phyloP scores from a whole-genome alignment of 2,888 invertebrate species.

The Hetaerina titia region DNA sequence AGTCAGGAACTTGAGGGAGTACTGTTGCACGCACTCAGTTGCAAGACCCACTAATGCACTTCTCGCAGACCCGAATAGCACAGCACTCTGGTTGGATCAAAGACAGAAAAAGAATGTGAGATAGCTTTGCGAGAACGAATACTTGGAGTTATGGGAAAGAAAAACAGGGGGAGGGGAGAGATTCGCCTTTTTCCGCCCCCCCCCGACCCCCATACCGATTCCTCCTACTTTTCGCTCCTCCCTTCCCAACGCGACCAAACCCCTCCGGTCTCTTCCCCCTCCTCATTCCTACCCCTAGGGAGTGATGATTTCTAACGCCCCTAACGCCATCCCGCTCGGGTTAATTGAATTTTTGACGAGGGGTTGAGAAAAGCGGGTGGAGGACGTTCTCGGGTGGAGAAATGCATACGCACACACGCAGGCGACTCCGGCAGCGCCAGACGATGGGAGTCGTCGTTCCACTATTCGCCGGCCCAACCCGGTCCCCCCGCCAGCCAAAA shows the following conservation, averaged over 20 bases:
- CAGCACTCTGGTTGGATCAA: not conserved
- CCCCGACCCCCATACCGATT: not conserved
- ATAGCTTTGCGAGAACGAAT: not conserved
- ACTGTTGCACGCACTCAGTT: not conserved
- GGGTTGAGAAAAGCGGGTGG: slow-evolving; percentile 23
- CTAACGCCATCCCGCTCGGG: slow-evolving; percentile 25
- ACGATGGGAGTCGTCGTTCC: not conserved
- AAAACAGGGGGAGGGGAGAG: not conserved
- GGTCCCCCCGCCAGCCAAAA: no score
- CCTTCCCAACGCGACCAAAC: slow-evolving; percentile 13
- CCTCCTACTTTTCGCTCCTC: not conserved
- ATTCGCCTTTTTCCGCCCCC: not conserved
- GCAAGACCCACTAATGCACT: not conserved
- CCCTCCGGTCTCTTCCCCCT: not conserved
- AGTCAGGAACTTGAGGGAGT: no score
- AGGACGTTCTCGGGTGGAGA: not conserved
- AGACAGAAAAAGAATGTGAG: not conserved
- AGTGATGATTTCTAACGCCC: slow-evolving; percentile 41
- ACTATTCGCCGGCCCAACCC: no score
- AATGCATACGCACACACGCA: not conserved
- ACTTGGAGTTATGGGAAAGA: not conserved
- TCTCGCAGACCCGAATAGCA: not conserved
- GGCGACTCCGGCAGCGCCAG: not conserved
- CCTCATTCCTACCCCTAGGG: slow-evolving; percentile 11
- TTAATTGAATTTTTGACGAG: slow-evolving; percentile 69